Evolutionary conservation across 1,140 invertebrate species (phyloP).

Genomic region (Teleogryllus occipitalis): DNA sequence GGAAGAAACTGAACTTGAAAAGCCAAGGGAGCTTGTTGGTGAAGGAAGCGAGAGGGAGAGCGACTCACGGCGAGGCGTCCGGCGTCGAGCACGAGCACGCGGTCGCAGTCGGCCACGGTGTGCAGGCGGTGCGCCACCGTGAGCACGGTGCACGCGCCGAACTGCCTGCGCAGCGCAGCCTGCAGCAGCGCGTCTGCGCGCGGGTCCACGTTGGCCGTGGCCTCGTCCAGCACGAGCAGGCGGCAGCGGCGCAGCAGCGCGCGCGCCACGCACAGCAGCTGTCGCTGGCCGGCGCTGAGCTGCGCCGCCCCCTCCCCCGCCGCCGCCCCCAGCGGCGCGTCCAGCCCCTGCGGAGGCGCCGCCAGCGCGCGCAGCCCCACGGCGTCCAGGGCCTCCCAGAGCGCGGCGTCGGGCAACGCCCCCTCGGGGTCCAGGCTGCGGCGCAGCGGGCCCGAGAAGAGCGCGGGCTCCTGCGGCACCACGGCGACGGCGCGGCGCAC

Average conservation of each 20-base stretch:
- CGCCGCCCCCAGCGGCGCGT: constrained; percentile 41
- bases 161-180: constrained; percentile 7
- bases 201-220: neutral
- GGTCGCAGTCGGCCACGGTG: constrained; percentile 34
- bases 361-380: constrained; percentile 33
- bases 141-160: constrained; percentile 36
- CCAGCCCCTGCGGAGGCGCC: neutral
- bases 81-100: constrained; percentile 31
- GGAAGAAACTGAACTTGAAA: too few relatives aligned
- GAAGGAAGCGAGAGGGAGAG: too few relatives aligned
- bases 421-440: constrained; percentile 82
- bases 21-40: too few relatives aligned
- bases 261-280: constrained; percentile 77
- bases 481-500: constrained; percentile 51
- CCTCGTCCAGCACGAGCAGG: neutral
- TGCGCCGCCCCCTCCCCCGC: constrained; percentile 46
- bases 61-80: constrained; percentile 33
- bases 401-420: constrained; percentile 58
- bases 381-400: constrained; percentile 65
- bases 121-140: constrained; percentile 38
- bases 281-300: constrained; percentile 75
- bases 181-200: neutral
- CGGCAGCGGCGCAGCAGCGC: constrained; percentile 55
- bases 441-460: constrained; percentile 77
- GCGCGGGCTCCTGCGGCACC: constrained; percentile 89